A percentile compares a stretch with the other conserved stretches of the same genome.
phyloP scores from a whole-genome alignment of 2,797 vertebrate species.

The Iguana delicatissima region DNA sequence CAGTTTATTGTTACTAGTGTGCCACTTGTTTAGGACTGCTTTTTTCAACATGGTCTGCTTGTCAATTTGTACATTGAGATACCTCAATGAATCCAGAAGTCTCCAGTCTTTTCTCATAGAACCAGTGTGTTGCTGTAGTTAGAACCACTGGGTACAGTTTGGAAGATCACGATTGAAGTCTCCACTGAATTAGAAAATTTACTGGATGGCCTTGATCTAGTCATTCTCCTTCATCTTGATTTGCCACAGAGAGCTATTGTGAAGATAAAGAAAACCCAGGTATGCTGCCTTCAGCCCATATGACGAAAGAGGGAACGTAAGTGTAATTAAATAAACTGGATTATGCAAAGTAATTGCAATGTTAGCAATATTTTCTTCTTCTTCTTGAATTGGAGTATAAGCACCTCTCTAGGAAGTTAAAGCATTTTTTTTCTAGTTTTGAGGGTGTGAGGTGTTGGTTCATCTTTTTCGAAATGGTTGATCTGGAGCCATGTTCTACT shows the following conservation, averaged over 20 bases:
- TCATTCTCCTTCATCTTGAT: neutral
- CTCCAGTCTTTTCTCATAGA: no score
- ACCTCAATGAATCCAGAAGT: neutral
- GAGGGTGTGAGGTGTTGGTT: neutral
- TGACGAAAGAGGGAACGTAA: neutral
- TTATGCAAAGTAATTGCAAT: neutral
- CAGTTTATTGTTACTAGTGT: neutral
- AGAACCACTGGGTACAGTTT: neutral
- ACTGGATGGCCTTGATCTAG: neutral
- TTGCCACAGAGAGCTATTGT: neutral
- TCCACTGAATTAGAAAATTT: neutral
- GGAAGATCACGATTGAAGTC: neutral
- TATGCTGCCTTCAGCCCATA: neutral
- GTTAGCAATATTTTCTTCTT: neutral
- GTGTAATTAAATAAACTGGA: neutral
- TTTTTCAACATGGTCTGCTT: neutral
- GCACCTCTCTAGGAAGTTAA: conserved; percentile 2
- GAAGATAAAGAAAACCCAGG: neutral
- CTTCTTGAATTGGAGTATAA: neutral
- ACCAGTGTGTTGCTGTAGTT: neutral
- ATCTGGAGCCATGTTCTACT: neutral
- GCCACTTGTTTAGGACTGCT: neutral
- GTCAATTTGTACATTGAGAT: neutral
- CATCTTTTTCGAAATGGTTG: neutral
- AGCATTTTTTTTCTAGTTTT: neutral